phyloP scores from a whole-genome alignment of 1,140 invertebrate species.

The Bombus affinis region DNA sequence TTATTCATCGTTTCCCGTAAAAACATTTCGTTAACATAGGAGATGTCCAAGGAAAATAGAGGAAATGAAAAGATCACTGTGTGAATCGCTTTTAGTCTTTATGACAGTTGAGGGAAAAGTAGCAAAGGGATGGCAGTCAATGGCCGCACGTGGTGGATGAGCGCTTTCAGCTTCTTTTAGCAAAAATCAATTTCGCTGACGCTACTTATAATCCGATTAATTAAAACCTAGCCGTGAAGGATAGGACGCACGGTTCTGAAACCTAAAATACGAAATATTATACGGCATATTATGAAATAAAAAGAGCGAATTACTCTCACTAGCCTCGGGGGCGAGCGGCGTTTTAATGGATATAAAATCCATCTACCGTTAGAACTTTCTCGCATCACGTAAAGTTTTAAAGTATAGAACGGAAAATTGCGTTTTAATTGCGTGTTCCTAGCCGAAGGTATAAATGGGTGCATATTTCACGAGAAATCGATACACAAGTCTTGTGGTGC shows the following conservation, averaged over 20 bases:
- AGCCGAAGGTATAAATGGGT: not conserved
- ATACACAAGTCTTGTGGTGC: not conserved
- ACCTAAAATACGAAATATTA: conserved; percentile 41
- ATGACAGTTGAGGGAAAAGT: conserved; percentile 19
- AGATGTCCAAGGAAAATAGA: not conserved
- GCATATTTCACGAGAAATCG: conserved; percentile 23
- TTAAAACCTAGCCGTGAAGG: conserved; percentile 36
- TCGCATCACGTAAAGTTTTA: conserved; percentile 10
- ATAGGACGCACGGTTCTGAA: not conserved
- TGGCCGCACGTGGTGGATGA: conserved; percentile 10
- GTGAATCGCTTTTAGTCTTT: conserved; percentile 34
- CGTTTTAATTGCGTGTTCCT: conserved; percentile 27
- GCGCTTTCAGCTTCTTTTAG: conserved; percentile 52
- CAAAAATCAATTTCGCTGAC: conserved; percentile 61
- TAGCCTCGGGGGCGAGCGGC: not conserved
- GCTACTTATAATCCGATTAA: conserved; percentile 60
- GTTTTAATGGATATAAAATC: conserved; percentile 46
- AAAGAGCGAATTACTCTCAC: conserved; percentile 6
- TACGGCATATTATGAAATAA: conserved; percentile 26
- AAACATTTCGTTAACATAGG: not conserved
- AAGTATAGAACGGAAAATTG: conserved; percentile 22
- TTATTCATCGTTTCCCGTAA: not conserved
- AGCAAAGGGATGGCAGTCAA: conserved; percentile 37
- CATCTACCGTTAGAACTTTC: conserved; percentile 20
- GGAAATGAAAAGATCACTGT: not conserved